These are phyloP conservation scores for Nesoenas mayeri DNA, from an alignment of 2,113 vertebrate species.

Conservation along the genomic window DNA sequence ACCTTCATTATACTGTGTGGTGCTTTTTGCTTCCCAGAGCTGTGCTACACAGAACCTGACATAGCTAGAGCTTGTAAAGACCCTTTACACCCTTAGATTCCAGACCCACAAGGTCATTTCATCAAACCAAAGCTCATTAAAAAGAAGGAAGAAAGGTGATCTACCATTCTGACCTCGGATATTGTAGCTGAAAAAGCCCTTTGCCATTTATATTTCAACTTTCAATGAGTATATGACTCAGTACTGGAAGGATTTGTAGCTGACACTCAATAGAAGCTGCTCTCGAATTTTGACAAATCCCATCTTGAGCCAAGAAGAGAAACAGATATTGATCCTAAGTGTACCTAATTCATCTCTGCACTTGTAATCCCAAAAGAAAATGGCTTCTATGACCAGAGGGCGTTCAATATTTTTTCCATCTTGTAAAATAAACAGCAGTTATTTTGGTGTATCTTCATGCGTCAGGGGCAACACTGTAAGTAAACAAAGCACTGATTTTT, in stretches of 20 bases:
- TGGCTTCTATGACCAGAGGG: constrained; percentile 84
- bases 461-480: constrained; percentile 61
- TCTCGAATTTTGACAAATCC: constrained; percentile 88
- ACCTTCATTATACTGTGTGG: not conserved
- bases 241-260: constrained; percentile 83
- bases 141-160: constrained; percentile 75
- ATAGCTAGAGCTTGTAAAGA: constrained; percentile 32
- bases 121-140: constrained; percentile 82
- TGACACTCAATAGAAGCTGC: constrained; percentile 85
- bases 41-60: not conserved
- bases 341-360: constrained; percentile 89
- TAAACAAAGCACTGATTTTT: constrained; percentile 73
- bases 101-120: constrained; percentile 72
- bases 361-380: constrained; percentile 89
- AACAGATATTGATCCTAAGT: constrained; percentile 89
- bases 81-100: constrained; percentile 43
- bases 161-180: constrained; percentile 76
- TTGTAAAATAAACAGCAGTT: constrained; percentile 88
- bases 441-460: constrained; percentile 81
- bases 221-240: constrained; percentile 80
- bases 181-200: constrained; percentile 77
- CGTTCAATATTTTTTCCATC: constrained; percentile 88
- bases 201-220: constrained; percentile 82
- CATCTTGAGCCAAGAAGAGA: constrained; percentile 85
- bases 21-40: not conserved